These are phyloP conservation scores for Sylvilagus floridanus DNA, from an alignment of 2,797 vertebrate genomes.

Conservation along the genomic window DNA sequence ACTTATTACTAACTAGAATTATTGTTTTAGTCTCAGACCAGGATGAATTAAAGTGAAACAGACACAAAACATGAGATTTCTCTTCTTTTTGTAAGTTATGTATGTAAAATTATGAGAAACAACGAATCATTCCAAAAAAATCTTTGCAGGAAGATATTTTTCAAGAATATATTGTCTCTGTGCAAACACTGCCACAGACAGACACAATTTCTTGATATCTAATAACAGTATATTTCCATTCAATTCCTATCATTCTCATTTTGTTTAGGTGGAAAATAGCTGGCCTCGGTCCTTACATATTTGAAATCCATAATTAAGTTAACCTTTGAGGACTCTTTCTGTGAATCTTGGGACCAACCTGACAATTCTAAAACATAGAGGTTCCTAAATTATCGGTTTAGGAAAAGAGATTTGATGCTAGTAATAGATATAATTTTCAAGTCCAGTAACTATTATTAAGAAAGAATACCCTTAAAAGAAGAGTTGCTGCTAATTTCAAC, in stretches of 20 bases:
- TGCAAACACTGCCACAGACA: neutral
- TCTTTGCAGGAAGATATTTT: slow-evolving; percentile 9
- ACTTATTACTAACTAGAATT: neutral
- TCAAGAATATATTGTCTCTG: neutral
- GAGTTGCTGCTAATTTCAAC: slow-evolving; percentile 72
- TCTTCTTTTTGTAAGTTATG: neutral
- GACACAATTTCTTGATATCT: neutral
- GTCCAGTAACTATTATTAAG: slow-evolving; percentile 64
- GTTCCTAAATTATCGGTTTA: slow-evolving; percentile 56
- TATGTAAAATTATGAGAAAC: slow-evolving; percentile 39
- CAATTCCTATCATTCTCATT: slow-evolving; percentile 59
- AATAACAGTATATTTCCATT: slow-evolving; percentile 42
- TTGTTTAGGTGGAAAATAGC: neutral
- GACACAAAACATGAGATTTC: neutral
- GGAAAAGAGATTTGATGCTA: slow-evolving; percentile 48
- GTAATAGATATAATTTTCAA: slow-evolving; percentile 71
- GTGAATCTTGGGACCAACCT: slow-evolving; percentile 35
- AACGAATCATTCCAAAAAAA: slow-evolving; percentile 86
- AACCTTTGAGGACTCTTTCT: slow-evolving; percentile 28
- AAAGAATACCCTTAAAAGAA: slow-evolving; percentile 52
- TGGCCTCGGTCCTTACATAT: slow-evolving; percentile 34
- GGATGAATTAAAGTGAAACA: neutral
- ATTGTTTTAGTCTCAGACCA: neutral
- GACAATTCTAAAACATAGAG: slow-evolving; percentile 42
- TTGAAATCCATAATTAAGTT: slow-evolving; percentile 72